Evolutionary conservation across 2,113 vertebrate genomes (phyloP), one percentile per base, ranked within the genome.

Genomic region (Oenanthe oenanthe): DNA sequence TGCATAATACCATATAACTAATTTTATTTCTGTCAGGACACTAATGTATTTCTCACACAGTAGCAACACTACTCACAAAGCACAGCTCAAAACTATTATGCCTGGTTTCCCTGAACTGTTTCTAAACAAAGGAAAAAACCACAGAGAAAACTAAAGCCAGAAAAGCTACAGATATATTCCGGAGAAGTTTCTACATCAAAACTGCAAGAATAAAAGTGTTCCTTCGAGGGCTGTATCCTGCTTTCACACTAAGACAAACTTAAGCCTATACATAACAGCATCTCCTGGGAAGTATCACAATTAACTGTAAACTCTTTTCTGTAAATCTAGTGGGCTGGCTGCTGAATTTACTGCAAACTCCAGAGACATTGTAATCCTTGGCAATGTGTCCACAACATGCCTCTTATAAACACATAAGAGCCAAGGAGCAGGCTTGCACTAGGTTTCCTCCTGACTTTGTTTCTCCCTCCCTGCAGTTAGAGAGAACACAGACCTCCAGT

Each of bases 241-340:
- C 51, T 91, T 93, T 76, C 34, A 31, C 42, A 53, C 34, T 66
- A 70, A 73, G 73, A 71, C 7, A 4, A 89, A 90, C 50, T 88
- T 68, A 90, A 85, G 63, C 14, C 40, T 86, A 47, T 65, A 76
- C 77, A 73, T 74, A 93, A 88, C 51, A 77, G 6, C 31, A 50
- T 76, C 92, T 94, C 92, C 34, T 68, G 75, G 82, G 75, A 92
- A 67, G 24, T 63, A 85, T 85, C 72, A 79, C 83, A 85, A 25
- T 85, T 51, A 88, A 74, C 42, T 74, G n/a, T 86, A 91, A 94
- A 94, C 92, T 42, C 36, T 92, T 15, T 65, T 68, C 70, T 92
- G 60, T 88, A 92, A 96, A 82, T 32, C n/a, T 89, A 88, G 70
- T 61, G 57, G n/a, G 28, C 65, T 91, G 65, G 48, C 56, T 92